A percentile compares a stretch with the other conserved stretches of the same genome.
Conservation (phyloP, 2,113 vertebrate species). For the Merops nubicus region DNA sequence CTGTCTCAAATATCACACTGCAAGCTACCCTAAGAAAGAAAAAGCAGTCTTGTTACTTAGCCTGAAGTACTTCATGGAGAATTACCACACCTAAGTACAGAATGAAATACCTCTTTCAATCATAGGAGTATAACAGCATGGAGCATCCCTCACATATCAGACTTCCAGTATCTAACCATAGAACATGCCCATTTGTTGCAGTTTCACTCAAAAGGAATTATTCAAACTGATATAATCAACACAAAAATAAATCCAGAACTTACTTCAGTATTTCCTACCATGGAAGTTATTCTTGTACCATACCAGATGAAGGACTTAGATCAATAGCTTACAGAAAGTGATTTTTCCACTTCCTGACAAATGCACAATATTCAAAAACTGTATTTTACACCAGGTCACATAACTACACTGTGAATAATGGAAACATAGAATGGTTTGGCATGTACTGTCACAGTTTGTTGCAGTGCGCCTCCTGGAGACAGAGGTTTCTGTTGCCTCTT, state of each 20-base stretch:
- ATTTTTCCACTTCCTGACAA: not conserved
- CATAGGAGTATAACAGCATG: not conserved
- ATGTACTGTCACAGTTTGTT: no score
- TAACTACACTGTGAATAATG: not conserved
- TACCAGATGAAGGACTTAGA: not conserved
- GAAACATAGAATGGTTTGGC: no score
- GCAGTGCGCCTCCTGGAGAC: no score
- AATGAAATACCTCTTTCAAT: not conserved
- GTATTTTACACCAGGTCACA: not conserved
- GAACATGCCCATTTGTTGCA: not conserved
- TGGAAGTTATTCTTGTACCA: not conserved
- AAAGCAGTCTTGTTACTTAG: not conserved
- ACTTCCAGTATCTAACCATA: not conserved
- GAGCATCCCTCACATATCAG: not conserved
- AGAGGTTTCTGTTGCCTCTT: no score
- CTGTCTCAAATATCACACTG: not conserved
- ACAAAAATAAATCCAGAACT: slow-evolving; percentile 9
- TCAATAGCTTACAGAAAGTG: not conserved
- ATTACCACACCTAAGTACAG: not conserved
- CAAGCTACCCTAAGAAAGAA: not conserved
- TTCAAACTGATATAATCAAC: not conserved
- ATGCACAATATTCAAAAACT: not conserved
- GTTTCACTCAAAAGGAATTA: not conserved
- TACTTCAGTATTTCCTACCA: not conserved
- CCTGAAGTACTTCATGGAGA: not conserved